Evolutionary conservation across 2,888 invertebrate species (phyloP).

Genomic region (Yponomeuta plumbellus): DNA sequence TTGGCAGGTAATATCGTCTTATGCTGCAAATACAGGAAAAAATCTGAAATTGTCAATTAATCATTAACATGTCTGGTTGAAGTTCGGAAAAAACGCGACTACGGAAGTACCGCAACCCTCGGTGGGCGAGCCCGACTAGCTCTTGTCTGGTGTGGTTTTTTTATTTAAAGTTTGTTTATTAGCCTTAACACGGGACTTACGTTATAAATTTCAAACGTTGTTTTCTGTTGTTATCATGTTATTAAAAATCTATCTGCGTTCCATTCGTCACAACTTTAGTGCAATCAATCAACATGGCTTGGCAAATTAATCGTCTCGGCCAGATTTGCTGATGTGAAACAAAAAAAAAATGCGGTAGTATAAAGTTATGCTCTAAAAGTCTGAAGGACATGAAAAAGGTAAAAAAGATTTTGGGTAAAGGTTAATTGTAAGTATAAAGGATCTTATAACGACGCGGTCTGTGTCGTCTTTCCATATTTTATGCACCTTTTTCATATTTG

Average conservation of each 20-base stretch:
- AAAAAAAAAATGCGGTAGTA: not conserved
- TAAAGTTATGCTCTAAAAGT: not conserved
- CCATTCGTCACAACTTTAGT: not conserved
- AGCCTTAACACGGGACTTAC: too few relatives aligned
- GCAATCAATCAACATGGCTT: not conserved
- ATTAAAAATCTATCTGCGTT: not conserved
- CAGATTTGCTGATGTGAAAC: not conserved
- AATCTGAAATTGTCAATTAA: too few relatives aligned
- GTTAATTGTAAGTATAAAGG: not conserved
- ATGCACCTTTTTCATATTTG: not conserved
- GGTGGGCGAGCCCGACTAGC: too few relatives aligned
- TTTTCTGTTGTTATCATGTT: not conserved
- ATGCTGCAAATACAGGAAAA: too few relatives aligned
- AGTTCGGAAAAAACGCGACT: too few relatives aligned
- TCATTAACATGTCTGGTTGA: too few relatives aligned
- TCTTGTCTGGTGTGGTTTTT: slow-evolving; percentile 16
- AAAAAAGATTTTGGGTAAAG: not conserved
- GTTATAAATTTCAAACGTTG: not conserved
- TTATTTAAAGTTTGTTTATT: slow-evolving; percentile 25
- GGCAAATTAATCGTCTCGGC: not conserved
- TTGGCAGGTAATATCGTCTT: too few relatives aligned
- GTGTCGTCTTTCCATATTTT: not conserved
- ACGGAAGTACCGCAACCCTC: too few relatives aligned
- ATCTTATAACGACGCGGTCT: not conserved
- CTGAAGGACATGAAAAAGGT: not conserved